A percentile compares a stretch with the other conserved stretches of the same genome.
Evolutionary conservation across 2,888 invertebrate species (phyloP).

Genomic region (Callosobruchus maculatus): DNA sequence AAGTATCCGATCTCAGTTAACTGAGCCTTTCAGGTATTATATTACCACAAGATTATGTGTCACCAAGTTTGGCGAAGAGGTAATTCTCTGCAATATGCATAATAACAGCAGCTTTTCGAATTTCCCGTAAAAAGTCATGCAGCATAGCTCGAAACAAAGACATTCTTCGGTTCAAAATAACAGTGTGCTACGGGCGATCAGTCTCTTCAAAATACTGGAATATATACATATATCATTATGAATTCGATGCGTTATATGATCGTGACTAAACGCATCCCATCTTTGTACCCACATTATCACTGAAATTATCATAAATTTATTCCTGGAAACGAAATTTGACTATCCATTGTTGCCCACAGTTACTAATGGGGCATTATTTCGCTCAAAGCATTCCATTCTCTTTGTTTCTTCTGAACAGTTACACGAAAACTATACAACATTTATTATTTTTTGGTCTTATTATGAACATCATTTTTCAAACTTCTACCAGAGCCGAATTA

Average conservation of each 20-base stretch:
- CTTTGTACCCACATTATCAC: neutral
- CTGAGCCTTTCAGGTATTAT: too few species aligned
- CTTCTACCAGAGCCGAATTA: neutral
- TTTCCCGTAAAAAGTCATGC: neutral
- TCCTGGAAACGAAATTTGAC: neutral
- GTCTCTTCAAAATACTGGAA: neutral
- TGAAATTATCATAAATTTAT: neutral
- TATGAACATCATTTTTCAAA: neutral
- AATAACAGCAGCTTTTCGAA: neutral
- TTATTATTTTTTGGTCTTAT: neutral
- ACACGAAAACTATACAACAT: neutral
- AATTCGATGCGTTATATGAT: neutral
- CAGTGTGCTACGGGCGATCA: neutral
- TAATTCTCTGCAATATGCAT: neutral
- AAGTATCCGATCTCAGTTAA: too few species aligned
- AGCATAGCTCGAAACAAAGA: neutral
- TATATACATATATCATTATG: neutral
- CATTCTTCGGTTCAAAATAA: neutral
- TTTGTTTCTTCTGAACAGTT: neutral
- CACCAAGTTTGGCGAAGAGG: too few species aligned
- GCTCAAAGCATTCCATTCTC: neutral
- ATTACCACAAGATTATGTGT: too few species aligned
- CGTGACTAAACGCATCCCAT: neutral
- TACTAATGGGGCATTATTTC: neutral
- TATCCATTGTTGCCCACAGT: neutral